Evolutionary conservation across 1,140 invertebrate genomes (phyloP).

Genomic region (Brachionus asplanchnoidis): DNA sequence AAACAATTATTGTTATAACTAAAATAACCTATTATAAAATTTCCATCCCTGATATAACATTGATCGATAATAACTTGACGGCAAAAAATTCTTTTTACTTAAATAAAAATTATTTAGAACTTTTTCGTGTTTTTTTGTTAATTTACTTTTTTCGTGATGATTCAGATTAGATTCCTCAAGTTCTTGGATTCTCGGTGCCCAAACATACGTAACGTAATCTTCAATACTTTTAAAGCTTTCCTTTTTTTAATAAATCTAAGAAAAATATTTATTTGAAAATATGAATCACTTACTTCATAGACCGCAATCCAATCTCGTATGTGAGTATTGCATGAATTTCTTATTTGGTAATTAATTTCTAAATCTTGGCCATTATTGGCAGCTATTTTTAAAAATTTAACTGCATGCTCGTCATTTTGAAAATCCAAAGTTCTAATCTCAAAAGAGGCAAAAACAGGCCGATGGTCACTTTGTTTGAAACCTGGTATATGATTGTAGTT

Average conservation of each 20-base stretch:
- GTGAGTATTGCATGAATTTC: not conserved
- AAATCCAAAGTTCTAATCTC: not conserved
- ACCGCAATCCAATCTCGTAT: slow-evolving; percentile 8
- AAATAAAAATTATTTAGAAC: not conserved
- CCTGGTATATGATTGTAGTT: not conserved
- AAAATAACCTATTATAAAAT: slow-evolving; percentile 32
- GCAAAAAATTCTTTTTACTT: not conserved
- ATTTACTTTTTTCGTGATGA: not conserved
- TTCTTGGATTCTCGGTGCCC: not conserved
- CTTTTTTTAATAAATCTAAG: not conserved
- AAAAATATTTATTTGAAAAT: not conserved
- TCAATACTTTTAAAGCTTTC: not conserved
- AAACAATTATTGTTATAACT: slow-evolving; percentile 24
- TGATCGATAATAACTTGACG: not conserved
- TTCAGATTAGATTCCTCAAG: not conserved
- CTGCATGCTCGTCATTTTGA: not conserved
- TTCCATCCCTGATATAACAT: not conserved
- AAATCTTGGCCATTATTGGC: slow-evolving; percentile 4
- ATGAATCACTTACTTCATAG: slow-evolving; percentile 2
- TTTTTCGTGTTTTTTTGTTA: not conserved
- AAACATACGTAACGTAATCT: slow-evolving; percentile 22
- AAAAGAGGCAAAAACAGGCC: slow-evolving; percentile 11
- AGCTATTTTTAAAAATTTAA: not conserved
- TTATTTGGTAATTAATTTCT: not conserved
- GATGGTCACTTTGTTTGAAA: slow-evolving; percentile 37